phyloP scores from a whole-genome alignment of 2,888 invertebrate genomes.

The Amphiduros pacificus region DNA sequence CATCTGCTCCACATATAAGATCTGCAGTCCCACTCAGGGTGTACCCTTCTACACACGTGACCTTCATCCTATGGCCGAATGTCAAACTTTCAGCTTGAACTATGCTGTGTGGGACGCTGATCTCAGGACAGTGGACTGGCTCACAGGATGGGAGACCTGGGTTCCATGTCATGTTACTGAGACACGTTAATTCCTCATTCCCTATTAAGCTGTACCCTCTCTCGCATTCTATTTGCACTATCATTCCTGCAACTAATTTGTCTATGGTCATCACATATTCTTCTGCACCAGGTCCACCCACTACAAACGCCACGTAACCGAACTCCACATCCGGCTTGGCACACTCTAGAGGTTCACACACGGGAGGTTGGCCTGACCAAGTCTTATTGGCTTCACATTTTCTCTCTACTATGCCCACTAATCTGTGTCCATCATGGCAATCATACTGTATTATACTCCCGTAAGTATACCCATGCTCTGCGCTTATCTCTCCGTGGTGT shows the following conservation, averaged over 20 bases:
- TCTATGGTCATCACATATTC: neutral
- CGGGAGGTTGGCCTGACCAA: conserved; percentile 23
- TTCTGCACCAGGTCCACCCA: neutral
- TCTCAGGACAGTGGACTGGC: neutral
- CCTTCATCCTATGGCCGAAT: conserved; percentile 26
- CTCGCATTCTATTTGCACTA: conserved; percentile 16
- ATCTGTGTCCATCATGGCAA: conserved; percentile 10
- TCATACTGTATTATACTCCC: conserved; percentile 13
- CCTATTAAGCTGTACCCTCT: conserved; percentile 21
- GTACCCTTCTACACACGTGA: conserved; percentile 47
- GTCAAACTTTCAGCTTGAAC: neutral
- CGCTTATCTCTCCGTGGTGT: neutral
- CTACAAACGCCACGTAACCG: neutral
- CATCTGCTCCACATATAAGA: conserved; percentile 43
- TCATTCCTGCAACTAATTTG: neutral
- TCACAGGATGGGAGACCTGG: conserved; percentile 8
- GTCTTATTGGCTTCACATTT: conserved; percentile 22
- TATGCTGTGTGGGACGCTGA: neutral
- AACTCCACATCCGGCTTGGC: neutral
- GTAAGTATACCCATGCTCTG: neutral
- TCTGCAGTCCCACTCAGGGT: conserved; percentile 38
- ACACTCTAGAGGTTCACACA: conserved; percentile 14
- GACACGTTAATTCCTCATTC: conserved; percentile 20
- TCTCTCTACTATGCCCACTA: conserved; percentile 5
- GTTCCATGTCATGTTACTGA: conserved; percentile 19